Evolutionary conservation across 2,113 vertebrate species (phyloP).

Genomic region (Crotophaga sulcirostris): DNA sequence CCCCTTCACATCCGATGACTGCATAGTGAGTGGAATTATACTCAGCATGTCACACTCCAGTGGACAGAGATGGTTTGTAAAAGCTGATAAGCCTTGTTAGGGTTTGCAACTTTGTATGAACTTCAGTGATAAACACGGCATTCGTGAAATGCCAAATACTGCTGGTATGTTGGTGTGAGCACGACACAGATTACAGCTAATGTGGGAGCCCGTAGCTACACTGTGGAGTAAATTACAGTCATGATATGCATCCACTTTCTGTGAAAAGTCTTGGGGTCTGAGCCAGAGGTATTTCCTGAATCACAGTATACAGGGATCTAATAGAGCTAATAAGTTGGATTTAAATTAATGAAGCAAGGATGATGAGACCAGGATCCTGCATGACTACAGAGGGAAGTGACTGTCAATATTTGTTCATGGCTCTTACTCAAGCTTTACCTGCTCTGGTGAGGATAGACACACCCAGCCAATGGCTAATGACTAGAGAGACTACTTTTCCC

Average conservation of each 20-base stretch:
- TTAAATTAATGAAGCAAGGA: conserved; percentile 66
- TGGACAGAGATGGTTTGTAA: conserved; percentile 27
- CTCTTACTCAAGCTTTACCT: neutral
- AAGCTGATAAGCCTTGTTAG: conserved; percentile 52
- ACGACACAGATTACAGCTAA: conserved; percentile 48
- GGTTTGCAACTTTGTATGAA: conserved; percentile 57
- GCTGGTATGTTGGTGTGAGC: conserved; percentile 18
- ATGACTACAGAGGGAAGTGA: neutral
- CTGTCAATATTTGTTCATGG: conserved; percentile 54
- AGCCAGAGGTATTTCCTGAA: conserved; percentile 39
- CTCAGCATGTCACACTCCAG: neutral
- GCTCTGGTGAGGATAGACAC: neutral
- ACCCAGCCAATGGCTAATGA: neutral
- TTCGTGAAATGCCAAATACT: conserved; percentile 52
- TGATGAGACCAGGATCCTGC: neutral
- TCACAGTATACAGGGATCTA: neutral
- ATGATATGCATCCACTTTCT: neutral
- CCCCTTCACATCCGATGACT: neutral
- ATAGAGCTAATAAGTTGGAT: conserved; percentile 37
- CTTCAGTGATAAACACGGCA: conserved; percentile 58
- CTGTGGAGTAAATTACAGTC: conserved; percentile 45
- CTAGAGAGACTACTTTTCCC: neutral
- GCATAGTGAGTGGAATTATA: neutral
- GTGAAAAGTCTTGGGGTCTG: conserved; percentile 7
- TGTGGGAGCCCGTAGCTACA: conserved; percentile 33